Conservation (phyloP, 23 tunicate species). For the Botrylloides violaceus region DNA sequence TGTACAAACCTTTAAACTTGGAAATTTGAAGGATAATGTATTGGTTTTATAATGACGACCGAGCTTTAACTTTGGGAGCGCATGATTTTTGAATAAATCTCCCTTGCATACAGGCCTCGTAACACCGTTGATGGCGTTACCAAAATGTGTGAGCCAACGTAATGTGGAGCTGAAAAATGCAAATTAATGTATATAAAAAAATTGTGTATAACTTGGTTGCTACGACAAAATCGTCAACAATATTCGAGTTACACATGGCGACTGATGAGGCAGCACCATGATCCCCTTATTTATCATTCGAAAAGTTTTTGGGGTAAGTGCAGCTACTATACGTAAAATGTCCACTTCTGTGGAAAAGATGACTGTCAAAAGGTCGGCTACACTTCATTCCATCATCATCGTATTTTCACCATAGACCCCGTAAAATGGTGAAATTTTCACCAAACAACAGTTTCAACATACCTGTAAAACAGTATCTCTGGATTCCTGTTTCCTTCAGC, state of each 20-base stretch:
- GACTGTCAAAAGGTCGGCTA: too few relatives aligned
- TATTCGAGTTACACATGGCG: too few relatives aligned
- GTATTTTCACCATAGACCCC: too few relatives aligned
- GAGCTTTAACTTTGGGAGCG: conserved; percentile 75
- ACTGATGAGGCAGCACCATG: too few relatives aligned
- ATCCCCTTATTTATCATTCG: too few relatives aligned
- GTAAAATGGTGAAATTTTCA: background rate
- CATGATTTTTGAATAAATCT: conserved; percentile 29
- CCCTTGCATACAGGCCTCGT: conserved; percentile 85
- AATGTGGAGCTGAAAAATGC: conserved; percentile 47
- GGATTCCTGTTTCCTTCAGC: conserved; percentile 37
- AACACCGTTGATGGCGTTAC: conserved; percentile 76
- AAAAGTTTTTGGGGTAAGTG: too few relatives aligned
- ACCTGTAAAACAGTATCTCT: conserved; percentile 76
- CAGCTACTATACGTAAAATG: too few relatives aligned
- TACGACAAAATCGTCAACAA: too few relatives aligned
- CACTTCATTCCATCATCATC: too few relatives aligned
- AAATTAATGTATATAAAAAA: too few relatives aligned
- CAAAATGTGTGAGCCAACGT: conserved; percentile 79
- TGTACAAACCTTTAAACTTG: conserved; percentile 46
- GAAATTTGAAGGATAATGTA: conserved; percentile 63
- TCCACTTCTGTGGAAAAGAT: too few relatives aligned
- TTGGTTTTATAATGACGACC: conserved; percentile 87
- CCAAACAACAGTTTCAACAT: background rate
- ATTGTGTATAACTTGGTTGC: too few relatives aligned